Base-by-base conservation (phyloP, 2,888 invertebrate genomes). In the Eupithecia centaureata region DNA sequence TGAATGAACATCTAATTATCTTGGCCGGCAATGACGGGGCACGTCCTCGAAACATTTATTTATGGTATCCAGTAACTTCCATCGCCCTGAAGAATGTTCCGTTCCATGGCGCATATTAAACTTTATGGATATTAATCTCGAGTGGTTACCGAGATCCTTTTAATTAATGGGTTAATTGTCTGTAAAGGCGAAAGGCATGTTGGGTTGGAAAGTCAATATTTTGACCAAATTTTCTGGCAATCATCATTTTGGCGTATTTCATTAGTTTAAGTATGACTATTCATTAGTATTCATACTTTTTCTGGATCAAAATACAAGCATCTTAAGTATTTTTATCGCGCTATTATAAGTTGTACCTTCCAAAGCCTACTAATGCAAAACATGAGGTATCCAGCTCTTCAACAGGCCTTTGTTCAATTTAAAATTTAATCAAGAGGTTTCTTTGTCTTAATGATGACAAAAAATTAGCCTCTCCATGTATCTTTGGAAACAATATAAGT, bases 1-100 rank as follows among this genome's bases (percentile, higher is more conserved):
- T 78, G 70, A 80, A 79, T 78, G 76, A 74, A 63, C 73, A 71
- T 70, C 70, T 76, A 78, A 81, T 85, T 81, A 84, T 84, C 80
- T 76, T 68, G 58, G 72, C 66, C 67, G 71, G 64, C 71, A 63
- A 77, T 76, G 81, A 77, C 74, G 70, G 76, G 76, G 76, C 85
- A 84, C 82, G 84, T 79, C 75, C 79, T 73, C 76, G 63, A 65
- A 56, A 61, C 68, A 71, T 71, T 67, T 70, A 65, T 73, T 73
- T 61, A 63, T 67, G 64, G 47, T 60, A 59, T 64, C 60, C 70
- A 75, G 64, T 79, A 76, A 82, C 78, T 77, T 80, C 77, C 78
- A 57, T 73, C 68, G 61, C 74, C 74, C 73, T 75, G 58, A 73
- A 68, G 73, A 65, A 68, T 71, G 67, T 68, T 72, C 62, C 67